These are phyloP conservation scores for Schrankia costaestrigalis DNA, from an alignment of 2,888 invertebrate genomes.

Conservation along the genomic window DNA sequence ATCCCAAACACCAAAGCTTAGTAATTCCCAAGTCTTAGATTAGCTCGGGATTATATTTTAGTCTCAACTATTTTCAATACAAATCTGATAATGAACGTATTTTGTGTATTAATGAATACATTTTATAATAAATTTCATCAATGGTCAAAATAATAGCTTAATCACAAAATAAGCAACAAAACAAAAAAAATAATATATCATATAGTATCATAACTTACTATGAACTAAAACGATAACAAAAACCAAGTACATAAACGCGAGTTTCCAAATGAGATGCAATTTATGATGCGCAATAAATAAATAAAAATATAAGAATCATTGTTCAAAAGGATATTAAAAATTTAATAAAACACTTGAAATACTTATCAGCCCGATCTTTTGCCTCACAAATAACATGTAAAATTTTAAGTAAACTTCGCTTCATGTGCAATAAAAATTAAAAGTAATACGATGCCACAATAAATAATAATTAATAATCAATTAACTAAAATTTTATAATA, in stretches of 20 bases:
- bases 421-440: constrained; percentile 45
- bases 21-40: too few relatives aligned
- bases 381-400: constrained; percentile 33
- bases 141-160: constrained; percentile 36
- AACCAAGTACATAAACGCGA: constrained; percentile 59
- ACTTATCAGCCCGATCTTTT: constrained; percentile 39
- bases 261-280: constrained; percentile 59
- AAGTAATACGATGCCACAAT: constrained; percentile 55
- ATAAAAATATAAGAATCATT: constrained; percentile 20
- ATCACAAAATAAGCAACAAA: constrained; percentile 63
- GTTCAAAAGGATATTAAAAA: constrained; percentile 15
- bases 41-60: too few relatives aligned
- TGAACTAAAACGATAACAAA: constrained; percentile 67
- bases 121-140: constrained; percentile 33
- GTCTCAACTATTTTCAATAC: too few relatives aligned
- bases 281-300: constrained; percentile 22
- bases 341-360: constrained; percentile 18
- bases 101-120: constrained; percentile 28
- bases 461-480: constrained; percentile 53
- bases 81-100: too few relatives aligned
- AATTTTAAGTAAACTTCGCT: constrained; percentile 74
- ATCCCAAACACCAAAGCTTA: too few relatives aligned
- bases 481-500: constrained; percentile 45
- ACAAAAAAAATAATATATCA: constrained; percentile 36
- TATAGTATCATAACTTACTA: constrained; percentile 46